phyloP scores from a whole-genome alignment of 2,113 vertebrate genomes.

The Spea multiplicata region DNA sequence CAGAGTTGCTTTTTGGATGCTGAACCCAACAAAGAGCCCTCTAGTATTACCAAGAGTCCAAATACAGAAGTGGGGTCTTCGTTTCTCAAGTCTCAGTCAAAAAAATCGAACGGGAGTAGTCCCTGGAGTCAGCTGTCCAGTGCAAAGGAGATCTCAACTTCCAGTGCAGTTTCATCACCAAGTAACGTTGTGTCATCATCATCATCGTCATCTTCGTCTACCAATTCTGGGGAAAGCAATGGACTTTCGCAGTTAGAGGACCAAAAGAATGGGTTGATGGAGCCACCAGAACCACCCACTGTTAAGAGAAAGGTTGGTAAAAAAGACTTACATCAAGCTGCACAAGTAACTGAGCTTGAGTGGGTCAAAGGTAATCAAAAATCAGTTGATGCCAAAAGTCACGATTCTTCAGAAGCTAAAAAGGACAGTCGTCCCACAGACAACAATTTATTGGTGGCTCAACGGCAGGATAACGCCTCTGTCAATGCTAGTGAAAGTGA shows the following conservation, averaged over 20 bases:
- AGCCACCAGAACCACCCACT: conserved; percentile 74
- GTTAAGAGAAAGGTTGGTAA: conserved; percentile 89
- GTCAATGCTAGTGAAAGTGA: conserved; percentile 68
- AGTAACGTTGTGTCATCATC: conserved; percentile 45
- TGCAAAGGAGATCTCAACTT: conserved; percentile 47
- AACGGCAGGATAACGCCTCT: conserved; percentile 64
- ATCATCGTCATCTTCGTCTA: conserved; percentile 44
- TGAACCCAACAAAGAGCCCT: conserved; percentile 76
- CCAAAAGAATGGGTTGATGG: conserved; percentile 77
- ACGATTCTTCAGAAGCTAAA: conserved; percentile 75
- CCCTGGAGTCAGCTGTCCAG: conserved; percentile 67
- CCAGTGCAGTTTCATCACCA: conserved; percentile 60
- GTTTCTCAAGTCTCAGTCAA: conserved; percentile 77
- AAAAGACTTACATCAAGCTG: conserved; percentile 77
- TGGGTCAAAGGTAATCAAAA: conserved; percentile 84
- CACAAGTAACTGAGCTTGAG: conserved; percentile 72
- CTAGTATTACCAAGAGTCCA: conserved; percentile 70
- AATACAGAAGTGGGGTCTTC: conserved; percentile 69
- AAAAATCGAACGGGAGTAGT: conserved; percentile 67
- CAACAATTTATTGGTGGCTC: conserved; percentile 48
- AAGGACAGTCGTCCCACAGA: conserved; percentile 72
- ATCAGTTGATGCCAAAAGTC: conserved; percentile 70
- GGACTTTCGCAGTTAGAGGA: conserved; percentile 65
- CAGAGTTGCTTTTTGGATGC: conserved; percentile 74
- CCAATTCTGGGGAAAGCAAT: conserved; percentile 58